phyloP scores from a whole-genome alignment of 2,113 vertebrate genomes.

The Phaetusa simplex region DNA sequence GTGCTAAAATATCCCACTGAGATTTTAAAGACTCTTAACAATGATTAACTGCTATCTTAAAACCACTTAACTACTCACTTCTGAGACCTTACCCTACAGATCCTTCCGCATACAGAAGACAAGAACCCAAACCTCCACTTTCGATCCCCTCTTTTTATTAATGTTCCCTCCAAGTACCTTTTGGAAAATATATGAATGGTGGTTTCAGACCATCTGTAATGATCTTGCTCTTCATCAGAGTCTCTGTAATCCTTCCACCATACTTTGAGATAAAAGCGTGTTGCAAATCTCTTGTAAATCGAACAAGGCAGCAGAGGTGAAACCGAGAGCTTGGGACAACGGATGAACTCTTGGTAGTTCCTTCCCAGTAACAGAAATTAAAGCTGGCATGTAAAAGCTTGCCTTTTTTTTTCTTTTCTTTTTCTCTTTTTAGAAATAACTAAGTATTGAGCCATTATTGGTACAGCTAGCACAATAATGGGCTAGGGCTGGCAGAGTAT shows the following conservation, averaged over 20 bases:
- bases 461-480: neutral
- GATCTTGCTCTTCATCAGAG: neutral
- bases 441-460: neutral
- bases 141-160: neutral
- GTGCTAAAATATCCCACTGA: neutral
- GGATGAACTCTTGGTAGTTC: neutral
- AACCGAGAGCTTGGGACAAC: neutral
- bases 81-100: neutral
- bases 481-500: neutral
- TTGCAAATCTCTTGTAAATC: neutral
- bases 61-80: neutral
- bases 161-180: neutral
- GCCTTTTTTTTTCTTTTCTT: neutral
- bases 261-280: neutral
- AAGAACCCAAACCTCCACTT: neutral
- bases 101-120: neutral
- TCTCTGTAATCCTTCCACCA: neutral
- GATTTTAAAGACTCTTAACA: conserved; percentile 32
- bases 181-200: neutral
- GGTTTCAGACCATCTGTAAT: neutral
- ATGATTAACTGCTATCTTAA: conserved; percentile 37
- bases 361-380: neutral
- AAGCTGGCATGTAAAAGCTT: neutral
- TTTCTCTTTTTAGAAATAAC: neutral
- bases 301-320: neutral